Evolutionary conservation across 2,888 invertebrate genomes (phyloP).

Genomic region (Oscheius myriophilus): DNA sequence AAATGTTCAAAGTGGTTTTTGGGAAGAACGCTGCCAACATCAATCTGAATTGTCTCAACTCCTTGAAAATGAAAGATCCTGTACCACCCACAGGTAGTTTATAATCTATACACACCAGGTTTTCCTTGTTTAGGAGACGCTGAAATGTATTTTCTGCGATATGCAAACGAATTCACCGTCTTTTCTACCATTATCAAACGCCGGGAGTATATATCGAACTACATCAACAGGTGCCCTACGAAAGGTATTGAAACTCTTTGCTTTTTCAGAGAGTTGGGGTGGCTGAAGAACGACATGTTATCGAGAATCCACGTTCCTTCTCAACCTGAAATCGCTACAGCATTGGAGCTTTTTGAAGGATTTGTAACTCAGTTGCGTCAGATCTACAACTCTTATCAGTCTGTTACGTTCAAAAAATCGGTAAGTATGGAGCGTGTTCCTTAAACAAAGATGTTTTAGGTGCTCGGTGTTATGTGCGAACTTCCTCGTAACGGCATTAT

Average conservation of each 20-base stretch:
- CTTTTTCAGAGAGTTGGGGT: conserved; percentile 23
- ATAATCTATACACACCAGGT: not conserved
- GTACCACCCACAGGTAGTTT: conserved; percentile 23
- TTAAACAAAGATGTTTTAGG: not conserved
- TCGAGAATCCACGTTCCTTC: conserved; percentile 21
- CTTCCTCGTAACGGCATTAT: conserved; percentile 46
- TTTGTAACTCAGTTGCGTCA: conserved; percentile 49
- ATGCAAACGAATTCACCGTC: conserved; percentile 46
- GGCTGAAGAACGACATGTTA: conserved; percentile 29
- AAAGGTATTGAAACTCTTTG: too few species aligned
- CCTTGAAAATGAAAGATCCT: conserved; percentile 30
- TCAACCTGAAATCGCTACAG: conserved; percentile 32
- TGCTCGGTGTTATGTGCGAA: conserved; percentile 39
- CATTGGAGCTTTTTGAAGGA: conserved; percentile 45
- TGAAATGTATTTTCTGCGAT: conserved; percentile 41
- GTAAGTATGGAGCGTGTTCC: conserved; percentile 23
- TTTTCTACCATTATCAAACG: conserved; percentile 41
- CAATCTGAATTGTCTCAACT: conserved; percentile 31
- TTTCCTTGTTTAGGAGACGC: conserved; percentile 32
- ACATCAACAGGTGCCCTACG: conserved; percentile 17
- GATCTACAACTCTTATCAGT: conserved; percentile 41
- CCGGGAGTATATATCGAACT: conserved; percentile 36
- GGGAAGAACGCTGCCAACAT: conserved; percentile 43
- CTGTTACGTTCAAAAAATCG: conserved; percentile 27
- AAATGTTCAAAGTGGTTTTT: conserved; percentile 53